Evolutionary conservation across 2,888 invertebrate species (phyloP).

Genomic region (Cosmopolites sordidus): DNA sequence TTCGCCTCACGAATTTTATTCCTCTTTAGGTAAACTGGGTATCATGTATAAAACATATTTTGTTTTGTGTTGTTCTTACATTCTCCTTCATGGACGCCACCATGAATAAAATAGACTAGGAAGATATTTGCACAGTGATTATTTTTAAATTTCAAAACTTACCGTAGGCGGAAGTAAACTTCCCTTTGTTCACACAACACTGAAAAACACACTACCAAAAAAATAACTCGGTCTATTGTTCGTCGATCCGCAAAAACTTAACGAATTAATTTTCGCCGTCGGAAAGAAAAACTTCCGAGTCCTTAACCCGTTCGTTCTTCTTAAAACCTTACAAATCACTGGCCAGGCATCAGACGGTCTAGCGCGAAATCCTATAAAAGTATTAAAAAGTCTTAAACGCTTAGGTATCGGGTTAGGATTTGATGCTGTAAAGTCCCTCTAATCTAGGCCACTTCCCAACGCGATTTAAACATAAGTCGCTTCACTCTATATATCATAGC

Average conservation of each 20-base stretch:
- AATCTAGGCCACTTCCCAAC: slow-evolving; percentile 73
- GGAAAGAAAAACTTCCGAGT: slow-evolving; percentile 7
- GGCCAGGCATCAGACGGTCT: slow-evolving; percentile 44
- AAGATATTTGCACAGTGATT: too few species aligned
- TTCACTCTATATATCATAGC: slow-evolving; percentile 64
- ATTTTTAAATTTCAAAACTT: too few species aligned
- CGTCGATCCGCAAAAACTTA: background rate
- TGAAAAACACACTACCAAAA: too few species aligned
- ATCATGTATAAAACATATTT: too few species aligned
- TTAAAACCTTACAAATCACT: slow-evolving; percentile 49
- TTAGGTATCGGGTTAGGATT: slow-evolving; percentile 61
- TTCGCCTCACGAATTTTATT: too few species aligned
- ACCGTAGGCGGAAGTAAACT: too few species aligned
- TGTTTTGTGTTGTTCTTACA: too few species aligned
- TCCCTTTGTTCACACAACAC: too few species aligned
- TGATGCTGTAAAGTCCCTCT: slow-evolving; percentile 55
- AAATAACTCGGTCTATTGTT: too few species aligned
- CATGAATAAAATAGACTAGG: too few species aligned
- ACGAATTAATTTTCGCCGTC: slow-evolving; percentile 3
- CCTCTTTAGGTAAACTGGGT: too few species aligned
- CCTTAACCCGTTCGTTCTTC: slow-evolving; percentile 26
- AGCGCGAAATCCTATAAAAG: slow-evolving; percentile 55
- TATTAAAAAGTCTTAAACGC: slow-evolving; percentile 72
- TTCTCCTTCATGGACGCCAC: too few species aligned
- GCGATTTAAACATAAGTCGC: slow-evolving; percentile 71